Percentiles rank a stretch among this genome's conserved stretches.
phyloP scores from a whole-genome alignment of 2,888 invertebrate genomes.

The Phasia obesa region DNA sequence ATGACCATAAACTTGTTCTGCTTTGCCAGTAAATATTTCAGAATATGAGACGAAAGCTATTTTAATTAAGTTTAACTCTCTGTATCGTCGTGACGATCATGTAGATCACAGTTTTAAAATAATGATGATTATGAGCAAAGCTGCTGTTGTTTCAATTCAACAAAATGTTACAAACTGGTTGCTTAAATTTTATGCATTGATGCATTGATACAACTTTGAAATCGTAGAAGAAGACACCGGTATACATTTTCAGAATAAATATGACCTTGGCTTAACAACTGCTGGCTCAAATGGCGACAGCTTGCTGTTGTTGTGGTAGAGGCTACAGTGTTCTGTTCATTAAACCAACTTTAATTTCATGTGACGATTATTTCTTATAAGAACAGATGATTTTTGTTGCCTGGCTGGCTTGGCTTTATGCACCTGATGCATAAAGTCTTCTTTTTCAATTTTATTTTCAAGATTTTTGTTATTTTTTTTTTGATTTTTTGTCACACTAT shows the following conservation, averaged over 20 bases:
- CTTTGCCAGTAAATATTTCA: not conserved
- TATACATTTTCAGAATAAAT: constrained; percentile 45
- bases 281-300: constrained; percentile 58
- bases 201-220: constrained; percentile 17
- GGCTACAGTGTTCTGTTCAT: constrained; percentile 4
- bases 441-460: constrained; percentile 15
- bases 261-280: constrained; percentile 67
- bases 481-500: constrained; percentile 60
- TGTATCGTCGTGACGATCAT: constrained; percentile 17
- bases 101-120: constrained; percentile 20
- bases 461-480: constrained; percentile 2
- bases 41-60: constrained; percentile 35
- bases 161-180: constrained; percentile 31
- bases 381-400: constrained; percentile 50
- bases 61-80: constrained; percentile 27
- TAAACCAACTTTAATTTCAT: constrained; percentile 32
- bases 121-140: constrained; percentile 11
- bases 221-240: constrained; percentile 41
- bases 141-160: constrained; percentile 26
- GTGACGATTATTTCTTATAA: constrained; percentile 22
- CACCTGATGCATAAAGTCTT: constrained; percentile 60
- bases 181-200: constrained; percentile 14
- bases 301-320: constrained; percentile 31
- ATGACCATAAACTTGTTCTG: constrained; percentile 59
- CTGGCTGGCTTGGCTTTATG: constrained; percentile 36